Percentiles rank a stretch among this genome's conserved stretches.
Conservation (phyloP, 2,113 vertebrate genomes). For the Anoura caudifer region DNA sequence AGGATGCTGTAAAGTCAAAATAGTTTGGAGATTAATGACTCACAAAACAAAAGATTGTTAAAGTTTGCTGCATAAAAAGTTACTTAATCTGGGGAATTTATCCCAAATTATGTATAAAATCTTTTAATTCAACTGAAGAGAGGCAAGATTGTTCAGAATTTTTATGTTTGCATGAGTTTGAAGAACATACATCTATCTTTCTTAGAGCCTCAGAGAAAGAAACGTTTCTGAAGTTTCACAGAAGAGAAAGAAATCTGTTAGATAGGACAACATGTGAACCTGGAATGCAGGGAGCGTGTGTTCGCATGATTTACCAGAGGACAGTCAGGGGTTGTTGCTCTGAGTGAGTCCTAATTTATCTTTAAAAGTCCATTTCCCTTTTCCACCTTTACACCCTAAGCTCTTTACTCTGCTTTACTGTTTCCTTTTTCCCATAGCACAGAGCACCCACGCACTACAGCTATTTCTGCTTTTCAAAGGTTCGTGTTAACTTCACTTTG, state of each 20-base stretch:
- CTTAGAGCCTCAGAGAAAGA: not conserved
- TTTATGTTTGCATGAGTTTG: not conserved
- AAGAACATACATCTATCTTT: not conserved
- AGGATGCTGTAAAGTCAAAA: not conserved
- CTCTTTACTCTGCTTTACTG: not conserved
- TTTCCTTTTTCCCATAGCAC: not conserved
- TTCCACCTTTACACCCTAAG: not conserved
- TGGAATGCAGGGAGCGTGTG: fast-evolving
- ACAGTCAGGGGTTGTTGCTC: not conserved
- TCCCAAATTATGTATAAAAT: not conserved
- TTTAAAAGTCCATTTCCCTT: not conserved
- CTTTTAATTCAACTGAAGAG: not conserved
- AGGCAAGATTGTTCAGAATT: not conserved
- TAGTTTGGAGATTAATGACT: not conserved
- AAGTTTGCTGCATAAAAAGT: not conserved
- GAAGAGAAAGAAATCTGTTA: not conserved
- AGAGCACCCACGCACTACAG: not conserved
- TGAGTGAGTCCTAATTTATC: not conserved
- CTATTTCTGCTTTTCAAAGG: not conserved
- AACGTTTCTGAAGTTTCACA: not conserved
- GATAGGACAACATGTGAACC: not conserved
- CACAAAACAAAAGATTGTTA: not conserved
- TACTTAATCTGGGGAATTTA: not conserved
- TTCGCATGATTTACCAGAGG: not conserved
- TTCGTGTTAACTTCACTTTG: not conserved